phyloP scores from a whole-genome alignment of 1,140 invertebrate genomes.

The Leptoteleia sp. region DNA sequence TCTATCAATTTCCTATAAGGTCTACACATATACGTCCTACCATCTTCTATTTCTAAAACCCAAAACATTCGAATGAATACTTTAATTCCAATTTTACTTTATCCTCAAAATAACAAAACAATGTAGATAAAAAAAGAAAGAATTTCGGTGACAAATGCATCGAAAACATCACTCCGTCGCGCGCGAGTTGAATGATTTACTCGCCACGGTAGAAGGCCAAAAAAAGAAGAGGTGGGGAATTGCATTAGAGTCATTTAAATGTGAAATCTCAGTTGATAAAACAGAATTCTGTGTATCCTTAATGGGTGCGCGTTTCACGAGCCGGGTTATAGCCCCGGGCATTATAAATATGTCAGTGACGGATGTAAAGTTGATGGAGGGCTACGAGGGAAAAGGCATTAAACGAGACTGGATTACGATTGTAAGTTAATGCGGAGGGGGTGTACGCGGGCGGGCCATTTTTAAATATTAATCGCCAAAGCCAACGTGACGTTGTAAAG shows the following conservation, averaged over 20 bases:
- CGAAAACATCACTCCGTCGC: too few relatives aligned
- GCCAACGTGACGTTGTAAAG: slow-evolving; percentile 7
- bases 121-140: too few relatives aligned
- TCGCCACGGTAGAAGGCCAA: too few relatives aligned
- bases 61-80: too few relatives aligned
- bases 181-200: too few relatives aligned
- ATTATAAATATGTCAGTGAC: slow-evolving; percentile 42
- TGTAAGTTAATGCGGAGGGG: slow-evolving; percentile 29
- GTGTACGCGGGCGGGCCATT: slow-evolving; percentile 9
- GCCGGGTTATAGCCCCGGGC: slow-evolving; percentile 1
- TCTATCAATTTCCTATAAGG: too few relatives aligned
- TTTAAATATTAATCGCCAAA: slow-evolving; percentile 36
- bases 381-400: slow-evolving; percentile 18
- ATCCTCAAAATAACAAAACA: too few relatives aligned
- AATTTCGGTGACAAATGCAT: too few relatives aligned
- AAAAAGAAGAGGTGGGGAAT: too few relatives aligned
- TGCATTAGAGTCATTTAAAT: background rate
- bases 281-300: slow-evolving; percentile 6
- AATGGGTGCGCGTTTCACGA: slow-evolving; percentile 27
- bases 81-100: too few relatives aligned
- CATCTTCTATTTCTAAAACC: too few relatives aligned
- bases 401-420: slow-evolving; percentile 28
- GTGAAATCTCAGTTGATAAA: slow-evolving; percentile 7
- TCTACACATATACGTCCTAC: too few relatives aligned
- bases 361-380: slow-evolving; percentile 46